A percentile compares a stretch with the other conserved stretches of the same genome.
These are phyloP conservation scores for Ethmia dodecea DNA, from an alignment of 2,888 invertebrate genomes.

Conservation along the genomic window DNA sequence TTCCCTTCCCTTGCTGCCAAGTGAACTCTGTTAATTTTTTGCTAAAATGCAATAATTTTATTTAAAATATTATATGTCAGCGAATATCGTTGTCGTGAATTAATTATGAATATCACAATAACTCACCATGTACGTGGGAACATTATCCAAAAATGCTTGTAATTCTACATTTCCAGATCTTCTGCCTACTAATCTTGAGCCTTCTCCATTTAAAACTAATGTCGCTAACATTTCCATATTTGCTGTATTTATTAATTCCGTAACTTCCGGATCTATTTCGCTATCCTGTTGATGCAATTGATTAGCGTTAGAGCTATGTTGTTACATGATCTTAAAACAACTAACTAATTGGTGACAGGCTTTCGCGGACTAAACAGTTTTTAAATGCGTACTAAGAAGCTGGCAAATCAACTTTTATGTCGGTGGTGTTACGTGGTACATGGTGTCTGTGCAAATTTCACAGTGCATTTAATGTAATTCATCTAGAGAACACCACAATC, in stretches of 20 bases:
- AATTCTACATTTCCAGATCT: slow-evolving; percentile 86
- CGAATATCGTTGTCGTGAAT: not conserved
- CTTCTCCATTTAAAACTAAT: slow-evolving; percentile 92
- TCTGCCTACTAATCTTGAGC: slow-evolving; percentile 84
- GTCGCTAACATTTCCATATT: slow-evolving; percentile 95
- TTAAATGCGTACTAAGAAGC: slow-evolving; percentile 64
- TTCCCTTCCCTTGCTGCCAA: slow-evolving; percentile 90
- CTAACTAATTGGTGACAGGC: slow-evolving; percentile 27
- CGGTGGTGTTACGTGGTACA: slow-evolving; percentile 49
- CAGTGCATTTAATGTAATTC: slow-evolving; percentile 67
- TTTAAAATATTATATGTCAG: not conserved
- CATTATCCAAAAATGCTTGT: slow-evolving; percentile 91
- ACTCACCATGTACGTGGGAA: slow-evolving; percentile 90
- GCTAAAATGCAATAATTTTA: slow-evolving; percentile 68
- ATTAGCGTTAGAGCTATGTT: no score
- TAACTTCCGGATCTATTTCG: slow-evolving; percentile 81
- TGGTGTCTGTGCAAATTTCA: slow-evolving; percentile 59
- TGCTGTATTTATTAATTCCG: slow-evolving; percentile 82
- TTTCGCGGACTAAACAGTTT: slow-evolving; percentile 44
- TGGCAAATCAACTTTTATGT: slow-evolving; percentile 65
- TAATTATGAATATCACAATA: not conserved
- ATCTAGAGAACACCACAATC: slow-evolving; percentile 68
- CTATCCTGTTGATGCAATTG: slow-evolving; percentile 59
- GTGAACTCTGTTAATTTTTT: slow-evolving; percentile 93
- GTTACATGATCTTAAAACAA: not conserved